Evolutionary conservation across 2,888 invertebrate species (phyloP).

Genomic region (Nycteola revayana): DNA sequence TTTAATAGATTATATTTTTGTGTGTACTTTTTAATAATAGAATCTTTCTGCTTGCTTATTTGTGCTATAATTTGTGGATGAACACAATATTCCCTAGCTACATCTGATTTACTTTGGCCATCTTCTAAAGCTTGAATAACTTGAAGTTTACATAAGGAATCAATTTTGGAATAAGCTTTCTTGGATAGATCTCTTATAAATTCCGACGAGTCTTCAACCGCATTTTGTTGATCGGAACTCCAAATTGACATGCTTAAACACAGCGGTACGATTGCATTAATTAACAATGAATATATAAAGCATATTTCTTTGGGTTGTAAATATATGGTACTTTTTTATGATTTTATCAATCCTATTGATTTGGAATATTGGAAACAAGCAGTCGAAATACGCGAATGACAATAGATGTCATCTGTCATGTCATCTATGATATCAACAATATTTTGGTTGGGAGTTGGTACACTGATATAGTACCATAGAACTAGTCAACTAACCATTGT

Average conservation of each 20-base stretch:
- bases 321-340: no score
- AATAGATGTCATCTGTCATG: no score
- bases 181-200: slow-evolving; percentile 21
- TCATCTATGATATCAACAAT: no score
- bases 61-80: slow-evolving; percentile 36
- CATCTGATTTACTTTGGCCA: slow-evolving; percentile 40
- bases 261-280: no score
- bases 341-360: no score
- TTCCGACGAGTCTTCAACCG: slow-evolving; percentile 29
- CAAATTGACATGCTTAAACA: slow-evolving; percentile 28
- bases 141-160: slow-evolving; percentile 37
- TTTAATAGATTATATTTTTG: slow-evolving; percentile 34
- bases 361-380: no score
- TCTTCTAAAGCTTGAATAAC: slow-evolving; percentile 44
- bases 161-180: slow-evolving; percentile 34
- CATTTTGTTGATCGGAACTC: slow-evolving; percentile 29
- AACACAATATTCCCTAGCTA: slow-evolving; percentile 42
- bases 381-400: no score
- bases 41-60: slow-evolving; percentile 42
- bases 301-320: no score
- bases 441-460: no score
- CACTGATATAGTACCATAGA: no score
- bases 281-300: no score
- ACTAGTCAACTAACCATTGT: no score
- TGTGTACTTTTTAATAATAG: slow-evolving; percentile 36